Percentiles rank a stretch among this genome's conserved stretches.
phyloP scores from a whole-genome alignment of 2,888 invertebrate genomes.

The Eupeodes luniger region DNA sequence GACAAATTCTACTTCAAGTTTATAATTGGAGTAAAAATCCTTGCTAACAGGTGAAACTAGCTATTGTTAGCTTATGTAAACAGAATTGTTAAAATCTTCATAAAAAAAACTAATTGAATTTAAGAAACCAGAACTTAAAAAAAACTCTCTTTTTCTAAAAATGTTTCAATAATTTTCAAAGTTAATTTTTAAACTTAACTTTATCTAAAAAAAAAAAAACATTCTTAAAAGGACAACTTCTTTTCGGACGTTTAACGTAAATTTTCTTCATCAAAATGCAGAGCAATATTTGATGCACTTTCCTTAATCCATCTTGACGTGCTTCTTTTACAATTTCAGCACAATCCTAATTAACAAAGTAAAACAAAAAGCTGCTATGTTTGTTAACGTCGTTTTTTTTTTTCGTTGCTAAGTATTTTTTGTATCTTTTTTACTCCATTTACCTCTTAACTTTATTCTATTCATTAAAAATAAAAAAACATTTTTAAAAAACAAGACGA shows the following conservation, averaged over 20 bases:
- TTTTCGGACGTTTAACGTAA: neutral
- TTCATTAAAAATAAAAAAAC: constrained; percentile 46
- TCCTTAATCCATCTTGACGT: constrained; percentile 38
- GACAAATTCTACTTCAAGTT: no score
- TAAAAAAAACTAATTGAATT: no score
- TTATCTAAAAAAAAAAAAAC: no score
- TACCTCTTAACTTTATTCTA: constrained; percentile 17
- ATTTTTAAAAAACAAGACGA: neutral
- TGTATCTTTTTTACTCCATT: constrained; percentile 6
- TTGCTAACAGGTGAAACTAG: no score
- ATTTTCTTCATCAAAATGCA: constrained; percentile 23
- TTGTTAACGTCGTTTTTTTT: neutral
- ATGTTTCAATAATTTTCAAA: no score
- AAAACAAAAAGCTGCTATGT: constrained; percentile 45
- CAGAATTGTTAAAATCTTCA: no score
- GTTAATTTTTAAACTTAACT: no score
- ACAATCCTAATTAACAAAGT: constrained; percentile 61
- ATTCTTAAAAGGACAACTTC: constrained; percentile 6
- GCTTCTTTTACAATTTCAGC: constrained; percentile 37
- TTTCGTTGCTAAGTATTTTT: neutral
- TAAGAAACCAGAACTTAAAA: no score
- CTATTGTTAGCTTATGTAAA: no score
- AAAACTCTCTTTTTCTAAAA: no score
- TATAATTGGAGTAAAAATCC: no score
- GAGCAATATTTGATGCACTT: constrained; percentile 18